Percentiles rank a stretch among this genome's conserved stretches.
Conservation (phyloP, 2,888 invertebrate genomes). For the Microdon myrmicae region DNA sequence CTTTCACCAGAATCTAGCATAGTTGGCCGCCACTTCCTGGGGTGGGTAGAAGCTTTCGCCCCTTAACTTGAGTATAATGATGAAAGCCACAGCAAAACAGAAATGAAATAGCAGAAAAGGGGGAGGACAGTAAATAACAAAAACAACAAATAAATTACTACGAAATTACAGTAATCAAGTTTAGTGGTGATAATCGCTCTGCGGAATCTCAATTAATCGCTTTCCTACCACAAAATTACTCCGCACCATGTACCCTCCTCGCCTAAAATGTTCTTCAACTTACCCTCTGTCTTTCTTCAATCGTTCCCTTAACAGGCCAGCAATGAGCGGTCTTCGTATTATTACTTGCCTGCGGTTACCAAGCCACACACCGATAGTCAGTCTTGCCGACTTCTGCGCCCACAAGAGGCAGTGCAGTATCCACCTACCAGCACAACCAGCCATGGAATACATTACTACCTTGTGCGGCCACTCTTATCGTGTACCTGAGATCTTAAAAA, state of each 20-base stretch:
- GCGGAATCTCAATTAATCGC: slow-evolving; percentile 55
- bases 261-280: too few relatives aligned
- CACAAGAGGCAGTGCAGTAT: slow-evolving; percentile 32
- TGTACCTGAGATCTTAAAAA: slow-evolving; percentile 47
- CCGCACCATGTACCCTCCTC: too few relatives aligned
- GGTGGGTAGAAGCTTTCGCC: not conserved
- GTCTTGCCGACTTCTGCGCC: slow-evolving; percentile 44
- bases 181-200: slow-evolving; percentile 55
- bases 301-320: too few relatives aligned
- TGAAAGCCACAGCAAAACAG: too few relatives aligned
- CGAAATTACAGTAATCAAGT: slow-evolving; percentile 55
- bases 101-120: slow-evolving; percentile 5
- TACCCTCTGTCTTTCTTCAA: too few relatives aligned
- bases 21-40: slow-evolving; percentile 30
- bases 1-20: slow-evolving; percentile 50
- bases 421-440: slow-evolving; percentile 26
- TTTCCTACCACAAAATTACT: slow-evolving; percentile 51
- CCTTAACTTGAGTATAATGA: too few relatives aligned
- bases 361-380: slow-evolving; percentile 27
- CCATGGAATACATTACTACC: slow-evolving; percentile 47
- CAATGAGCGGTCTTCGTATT: too few relatives aligned
- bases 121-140: slow-evolving; percentile 9
- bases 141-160: slow-evolving; percentile 50
- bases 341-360: too few relatives aligned
- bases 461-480: slow-evolving; percentile 50